These are phyloP conservation scores for Eristalis intricaria DNA, from an alignment of 2,888 invertebrate genomes.

Conservation along the genomic window DNA sequence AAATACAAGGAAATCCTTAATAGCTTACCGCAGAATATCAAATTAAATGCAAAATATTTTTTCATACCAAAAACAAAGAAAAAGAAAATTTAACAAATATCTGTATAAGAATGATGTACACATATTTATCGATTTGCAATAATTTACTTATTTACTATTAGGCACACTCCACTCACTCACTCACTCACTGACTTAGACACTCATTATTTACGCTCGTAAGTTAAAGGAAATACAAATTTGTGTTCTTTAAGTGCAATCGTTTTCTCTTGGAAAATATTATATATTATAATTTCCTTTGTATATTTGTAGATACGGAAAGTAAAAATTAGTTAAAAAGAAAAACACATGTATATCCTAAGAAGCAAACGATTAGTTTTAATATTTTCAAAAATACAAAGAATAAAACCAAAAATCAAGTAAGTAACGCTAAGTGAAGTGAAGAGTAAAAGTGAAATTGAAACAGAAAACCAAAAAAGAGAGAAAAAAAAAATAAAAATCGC, in stretches of 20 bases:
- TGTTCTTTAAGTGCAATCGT: conserved; percentile 58
- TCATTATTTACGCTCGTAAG: conserved; percentile 38
- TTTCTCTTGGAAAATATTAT: conserved; percentile 39
- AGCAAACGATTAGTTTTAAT: conserved; percentile 68
- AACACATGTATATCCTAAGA: conserved; percentile 53
- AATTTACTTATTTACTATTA: conserved; percentile 54
- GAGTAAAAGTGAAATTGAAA: conserved; percentile 32
- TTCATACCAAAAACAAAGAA: conserved; percentile 54
- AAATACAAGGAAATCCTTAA: conserved; percentile 1
- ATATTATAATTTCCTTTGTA: conserved; percentile 55
- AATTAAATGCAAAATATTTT: conserved; percentile 44
- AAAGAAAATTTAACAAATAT: conserved; percentile 2
- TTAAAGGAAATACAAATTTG: conserved; percentile 28
- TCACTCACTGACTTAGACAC: background rate
- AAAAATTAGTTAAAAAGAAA: conserved; percentile 54
- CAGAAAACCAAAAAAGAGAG: conserved; percentile 24
- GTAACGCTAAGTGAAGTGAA: conserved; percentile 32
- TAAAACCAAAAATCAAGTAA: conserved; percentile 57
- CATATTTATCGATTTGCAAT: conserved; percentile 40
- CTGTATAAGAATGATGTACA: conserved; percentile 28
- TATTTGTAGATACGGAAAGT: conserved; percentile 66
- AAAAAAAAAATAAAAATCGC: conserved; percentile 40
- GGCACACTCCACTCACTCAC: conserved; percentile 33
- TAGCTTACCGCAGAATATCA: conserved; percentile 53
- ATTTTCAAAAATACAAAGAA: conserved; percentile 55